phyloP scores from a whole-genome alignment of 2,113 vertebrate genomes.

The Poeciliopsis prolifica region DNA sequence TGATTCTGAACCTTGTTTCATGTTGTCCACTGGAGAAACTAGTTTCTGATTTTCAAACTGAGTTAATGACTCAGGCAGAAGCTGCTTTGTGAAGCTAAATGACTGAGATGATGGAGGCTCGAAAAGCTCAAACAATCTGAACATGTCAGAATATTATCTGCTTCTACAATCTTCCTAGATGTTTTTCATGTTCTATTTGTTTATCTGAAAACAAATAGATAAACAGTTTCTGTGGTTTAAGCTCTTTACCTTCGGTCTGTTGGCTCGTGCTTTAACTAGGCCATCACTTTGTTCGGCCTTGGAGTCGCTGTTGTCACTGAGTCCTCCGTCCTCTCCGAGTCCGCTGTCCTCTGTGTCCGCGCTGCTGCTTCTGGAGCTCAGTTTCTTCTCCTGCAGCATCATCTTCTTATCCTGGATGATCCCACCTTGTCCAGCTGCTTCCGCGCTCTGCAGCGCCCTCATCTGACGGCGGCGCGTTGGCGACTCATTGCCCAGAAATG shows the following conservation, averaged over 20 bases:
- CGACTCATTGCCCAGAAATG: slow-evolving; percentile 74
- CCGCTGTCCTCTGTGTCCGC: slow-evolving; percentile 79
- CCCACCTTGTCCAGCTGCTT: slow-evolving; percentile 30
- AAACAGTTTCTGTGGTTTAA: not conserved
- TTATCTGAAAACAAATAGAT: not conserved
- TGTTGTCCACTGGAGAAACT: not conserved
- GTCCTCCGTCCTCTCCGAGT: slow-evolving; percentile 70
- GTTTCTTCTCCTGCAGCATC: slow-evolving; percentile 64
- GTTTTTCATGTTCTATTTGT: not conserved
- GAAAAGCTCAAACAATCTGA: not conserved
- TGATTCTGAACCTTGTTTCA: not conserved
- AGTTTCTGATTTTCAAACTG: not conserved
- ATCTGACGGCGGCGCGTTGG: slow-evolving; percentile 75
- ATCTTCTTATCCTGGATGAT: slow-evolving; percentile 62
- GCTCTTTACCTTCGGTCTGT: slow-evolving; percentile 71
- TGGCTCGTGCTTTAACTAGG: slow-evolving; percentile 34
- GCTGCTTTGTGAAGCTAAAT: not conserved
- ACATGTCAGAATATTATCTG: not conserved
- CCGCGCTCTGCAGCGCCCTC: slow-evolving; percentile 56
- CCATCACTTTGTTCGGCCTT: slow-evolving; percentile 39
- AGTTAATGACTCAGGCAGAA: not conserved
- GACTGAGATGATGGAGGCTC: not conserved
- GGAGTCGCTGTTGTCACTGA: slow-evolving; percentile 64
- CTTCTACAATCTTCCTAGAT: too few species aligned
- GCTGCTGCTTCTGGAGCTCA: slow-evolving; percentile 72